Evolutionary conservation across 2,113 vertebrate species (phyloP).

Genomic region (Theropithecus gelada): DNA sequence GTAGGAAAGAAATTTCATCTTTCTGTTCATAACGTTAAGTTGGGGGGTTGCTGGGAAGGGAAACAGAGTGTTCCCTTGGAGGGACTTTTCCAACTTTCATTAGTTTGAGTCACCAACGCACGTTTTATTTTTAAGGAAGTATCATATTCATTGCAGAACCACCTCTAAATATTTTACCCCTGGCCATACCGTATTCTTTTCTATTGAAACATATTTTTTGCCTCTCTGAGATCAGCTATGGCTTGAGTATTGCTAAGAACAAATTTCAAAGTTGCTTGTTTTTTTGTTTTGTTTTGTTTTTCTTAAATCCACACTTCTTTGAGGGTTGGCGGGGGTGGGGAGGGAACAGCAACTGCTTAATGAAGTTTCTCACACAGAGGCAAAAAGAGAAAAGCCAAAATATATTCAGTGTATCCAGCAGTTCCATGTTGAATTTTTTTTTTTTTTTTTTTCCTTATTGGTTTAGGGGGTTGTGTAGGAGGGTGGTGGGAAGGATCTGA

Average conservation of each 20-base stretch:
- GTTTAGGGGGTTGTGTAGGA: background rate
- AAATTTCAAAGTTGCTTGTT: slow-evolving; percentile 39
- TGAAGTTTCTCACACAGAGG: slow-evolving; percentile 31
- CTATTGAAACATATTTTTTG: background rate
- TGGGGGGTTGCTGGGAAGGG: background rate
- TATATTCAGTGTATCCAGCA: background rate
- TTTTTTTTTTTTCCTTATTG: slow-evolving; percentile 45
- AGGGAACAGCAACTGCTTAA: slow-evolving; percentile 47
- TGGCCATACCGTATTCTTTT: background rate
- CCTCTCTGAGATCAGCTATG: background rate
- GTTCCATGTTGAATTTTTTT: background rate
- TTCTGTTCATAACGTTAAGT: slow-evolving; percentile 6
- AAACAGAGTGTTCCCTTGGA: background rate
- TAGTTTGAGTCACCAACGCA: slow-evolving; percentile 19
- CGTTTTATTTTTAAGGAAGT: slow-evolving; percentile 47
- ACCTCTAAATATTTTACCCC: background rate
- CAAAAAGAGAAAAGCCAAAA: slow-evolving; percentile 49
- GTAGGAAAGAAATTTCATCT: background rate
- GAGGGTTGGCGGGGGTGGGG: background rate
- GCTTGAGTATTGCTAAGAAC: slow-evolving; percentile 20
- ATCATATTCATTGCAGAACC: background rate
- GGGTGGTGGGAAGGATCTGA: background rate
- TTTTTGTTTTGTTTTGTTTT: background rate
- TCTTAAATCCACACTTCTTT: slow-evolving; percentile 34
- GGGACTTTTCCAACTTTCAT: background rate